Evolutionary conservation across 2,113 vertebrate genomes (phyloP).

Genomic region (Synodontis membranacea): DNA sequence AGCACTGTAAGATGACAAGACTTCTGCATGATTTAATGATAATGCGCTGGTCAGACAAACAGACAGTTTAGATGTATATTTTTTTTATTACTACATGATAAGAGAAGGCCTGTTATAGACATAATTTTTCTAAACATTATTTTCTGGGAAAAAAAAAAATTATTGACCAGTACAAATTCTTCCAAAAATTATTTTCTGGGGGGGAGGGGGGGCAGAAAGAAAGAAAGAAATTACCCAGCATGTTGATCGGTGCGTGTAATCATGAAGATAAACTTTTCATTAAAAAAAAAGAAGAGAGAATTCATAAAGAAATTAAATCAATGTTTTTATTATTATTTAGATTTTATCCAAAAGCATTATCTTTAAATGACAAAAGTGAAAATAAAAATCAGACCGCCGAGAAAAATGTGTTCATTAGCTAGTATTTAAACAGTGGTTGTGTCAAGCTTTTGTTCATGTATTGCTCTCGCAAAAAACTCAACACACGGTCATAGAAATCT

Average conservation of each 20-base stretch:
- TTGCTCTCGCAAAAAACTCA: not conserved
- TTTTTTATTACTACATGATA: too few species aligned
- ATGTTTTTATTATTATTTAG: slow-evolving; percentile 14
- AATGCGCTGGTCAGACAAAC: too few species aligned
- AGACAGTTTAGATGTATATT: not conserved
- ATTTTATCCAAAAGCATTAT: slow-evolving; percentile 18
- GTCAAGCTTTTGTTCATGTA: slow-evolving; percentile 4
- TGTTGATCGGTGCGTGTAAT: not conserved
- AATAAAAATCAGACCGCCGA: slow-evolving; percentile 8
- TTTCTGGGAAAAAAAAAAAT: too few species aligned
- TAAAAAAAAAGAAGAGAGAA: not conserved
- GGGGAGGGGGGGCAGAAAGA: too few species aligned
- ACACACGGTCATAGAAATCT: not conserved
- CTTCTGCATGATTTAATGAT: too few species aligned
- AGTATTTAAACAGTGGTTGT: not conserved
- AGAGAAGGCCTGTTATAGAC: too few species aligned
- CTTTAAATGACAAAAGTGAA: not conserved
- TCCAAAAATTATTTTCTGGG: too few species aligned
- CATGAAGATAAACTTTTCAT: not conserved
- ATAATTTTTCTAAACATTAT: too few species aligned
- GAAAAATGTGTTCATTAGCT: not conserved
- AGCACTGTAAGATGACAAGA: too few species aligned
- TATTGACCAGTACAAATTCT: too few species aligned
- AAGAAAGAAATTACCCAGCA: too few species aligned
- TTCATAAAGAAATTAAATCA: not conserved